Evolutionary conservation across 1,140 invertebrate genomes (phyloP).

Genomic region (Plodia interpunctella): DNA sequence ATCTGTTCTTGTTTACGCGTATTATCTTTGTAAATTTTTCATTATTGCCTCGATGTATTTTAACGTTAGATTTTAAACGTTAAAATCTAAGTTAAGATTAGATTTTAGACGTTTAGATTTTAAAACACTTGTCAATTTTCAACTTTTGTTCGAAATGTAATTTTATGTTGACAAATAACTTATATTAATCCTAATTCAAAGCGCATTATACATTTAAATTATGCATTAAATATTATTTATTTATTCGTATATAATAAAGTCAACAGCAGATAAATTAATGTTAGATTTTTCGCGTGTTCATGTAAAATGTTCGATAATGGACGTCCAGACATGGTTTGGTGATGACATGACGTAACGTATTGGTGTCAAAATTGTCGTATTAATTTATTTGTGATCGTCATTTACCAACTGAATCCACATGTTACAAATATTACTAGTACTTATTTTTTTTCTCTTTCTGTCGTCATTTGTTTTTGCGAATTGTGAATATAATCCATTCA

Average conservation of each 20-base stretch:
- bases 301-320: slow-evolving; percentile 1
- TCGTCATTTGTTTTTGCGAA: no score
- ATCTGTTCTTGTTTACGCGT: slow-evolving; percentile 32
- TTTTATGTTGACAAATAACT: background rate
- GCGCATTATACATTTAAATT: background rate
- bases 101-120: no score
- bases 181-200: background rate
- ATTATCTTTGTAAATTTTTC: slow-evolving; percentile 25
- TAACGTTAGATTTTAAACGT: no score
- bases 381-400: background rate
- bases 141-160: no score
- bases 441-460: no score
- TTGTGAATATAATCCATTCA: no score
- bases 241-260: no score
- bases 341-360: background rate
- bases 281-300: background rate
- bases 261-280: background rate
- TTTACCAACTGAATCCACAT: no score
- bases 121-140: no score
- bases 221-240: background rate
- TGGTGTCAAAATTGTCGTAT: background rate
- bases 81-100: no score
- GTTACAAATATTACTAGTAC: no score
- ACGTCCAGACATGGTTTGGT: background rate
- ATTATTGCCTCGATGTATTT: background rate